These are phyloP conservation scores for Tinamus guttatus DNA, from an alignment of 2,113 vertebrate genomes.

Conservation along the genomic window DNA sequence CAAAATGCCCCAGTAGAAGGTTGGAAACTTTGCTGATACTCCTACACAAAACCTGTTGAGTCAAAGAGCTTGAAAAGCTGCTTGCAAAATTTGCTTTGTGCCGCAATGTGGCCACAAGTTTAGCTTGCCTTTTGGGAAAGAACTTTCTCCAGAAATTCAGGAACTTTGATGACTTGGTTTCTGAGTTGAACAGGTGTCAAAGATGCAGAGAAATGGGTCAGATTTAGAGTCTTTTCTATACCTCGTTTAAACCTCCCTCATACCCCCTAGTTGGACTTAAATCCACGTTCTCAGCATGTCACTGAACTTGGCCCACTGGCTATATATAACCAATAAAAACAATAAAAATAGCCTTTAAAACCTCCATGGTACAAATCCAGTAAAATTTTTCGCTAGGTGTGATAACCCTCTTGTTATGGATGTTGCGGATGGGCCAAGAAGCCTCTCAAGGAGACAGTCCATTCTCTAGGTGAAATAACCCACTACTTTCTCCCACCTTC, in stretches of 20 bases:
- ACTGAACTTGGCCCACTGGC: conserved; percentile 4
- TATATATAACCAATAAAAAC: not conserved
- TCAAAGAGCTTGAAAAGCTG: not conserved
- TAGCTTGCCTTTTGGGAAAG: not conserved
- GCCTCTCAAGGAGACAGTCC: not conserved
- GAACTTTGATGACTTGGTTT: not conserved
- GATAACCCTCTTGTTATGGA: conserved; percentile 17
- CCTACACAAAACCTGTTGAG: not conserved
- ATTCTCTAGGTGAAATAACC: conserved; percentile 62
- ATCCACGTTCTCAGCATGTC: conserved; percentile 10
- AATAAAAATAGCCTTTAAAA: conserved; percentile 24
- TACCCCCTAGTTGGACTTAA: not conserved
- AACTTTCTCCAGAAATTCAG: conserved; percentile 14
- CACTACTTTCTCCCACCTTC: not conserved
- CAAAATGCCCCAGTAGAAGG: not conserved
- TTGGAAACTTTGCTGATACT: not conserved
- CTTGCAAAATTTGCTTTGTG: conserved; percentile 17
- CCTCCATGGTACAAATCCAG: not conserved
- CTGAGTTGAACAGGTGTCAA: conserved; percentile 9
- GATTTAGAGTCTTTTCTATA: not conserved
- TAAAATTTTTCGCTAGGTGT: not conserved
- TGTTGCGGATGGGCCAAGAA: not conserved
- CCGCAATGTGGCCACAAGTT: conserved; percentile 29
- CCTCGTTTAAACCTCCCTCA: not conserved
- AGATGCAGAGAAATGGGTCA: not conserved